Evolutionary conservation across 2,797 vertebrate species (phyloP).

Genomic region (Microchirus variegatus): DNA sequence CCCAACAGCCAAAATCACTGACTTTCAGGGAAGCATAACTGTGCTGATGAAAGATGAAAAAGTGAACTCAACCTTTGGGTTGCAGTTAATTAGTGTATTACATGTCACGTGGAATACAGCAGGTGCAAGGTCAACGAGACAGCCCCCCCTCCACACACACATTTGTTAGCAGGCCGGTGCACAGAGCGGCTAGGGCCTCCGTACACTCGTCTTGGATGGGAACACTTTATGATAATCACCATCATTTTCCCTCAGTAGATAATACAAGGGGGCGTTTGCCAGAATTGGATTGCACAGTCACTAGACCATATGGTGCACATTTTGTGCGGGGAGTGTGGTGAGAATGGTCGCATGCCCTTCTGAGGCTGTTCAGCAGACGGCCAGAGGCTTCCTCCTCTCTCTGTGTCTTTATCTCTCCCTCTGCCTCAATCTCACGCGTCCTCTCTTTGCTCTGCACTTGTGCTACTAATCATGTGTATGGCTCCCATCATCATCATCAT

Average conservation of each 20-base stretch:
- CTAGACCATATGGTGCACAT: conserved; percentile 74
- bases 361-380: conserved; percentile 46
- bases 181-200: conserved; percentile 25
- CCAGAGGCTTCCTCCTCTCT: conserved; percentile 30
- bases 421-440: conserved; percentile 1
- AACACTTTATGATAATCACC: conserved; percentile 83
- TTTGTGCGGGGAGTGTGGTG: conserved; percentile 61
- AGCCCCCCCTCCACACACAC: too few relatives aligned
- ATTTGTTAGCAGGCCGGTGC: too few relatives aligned
- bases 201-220: conserved; percentile 74
- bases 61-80: conserved; percentile 6
- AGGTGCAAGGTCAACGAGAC: conserved; percentile 71
- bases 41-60: conserved; percentile 15
- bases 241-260: conserved; percentile 76
- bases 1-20: conserved; percentile 5
- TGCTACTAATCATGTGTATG: conserved; percentile 41
- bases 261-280: conserved; percentile 68
- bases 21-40: not conserved
- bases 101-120: conserved; percentile 50
- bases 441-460: conserved; percentile 9
- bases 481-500: conserved; percentile 29
- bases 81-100: conserved; percentile 39
- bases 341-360: conserved; percentile 57
- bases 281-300: conserved; percentile 66
- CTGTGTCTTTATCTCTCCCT: conserved; percentile 17